phyloP scores from a whole-genome alignment of 2,888 invertebrate genomes.

The Lepas anatifera region DNA sequence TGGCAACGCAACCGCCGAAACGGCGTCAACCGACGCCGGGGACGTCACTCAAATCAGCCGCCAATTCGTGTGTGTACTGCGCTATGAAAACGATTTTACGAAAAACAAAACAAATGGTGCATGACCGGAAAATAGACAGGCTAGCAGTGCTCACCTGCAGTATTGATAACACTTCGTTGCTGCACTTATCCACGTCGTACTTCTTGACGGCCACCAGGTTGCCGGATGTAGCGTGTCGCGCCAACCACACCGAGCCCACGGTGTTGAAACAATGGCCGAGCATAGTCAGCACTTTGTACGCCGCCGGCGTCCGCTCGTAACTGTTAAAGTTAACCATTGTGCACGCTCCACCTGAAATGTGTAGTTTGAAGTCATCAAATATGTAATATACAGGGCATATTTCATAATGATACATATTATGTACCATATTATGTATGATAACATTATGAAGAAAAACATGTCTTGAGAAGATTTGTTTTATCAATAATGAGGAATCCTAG shows the following conservation, averaged over 20 bases:
- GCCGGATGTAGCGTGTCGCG: constrained; percentile 50
- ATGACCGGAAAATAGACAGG: neutral
- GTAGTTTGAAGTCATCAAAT: no score
- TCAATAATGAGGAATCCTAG: no score
- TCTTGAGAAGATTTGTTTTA: no score
- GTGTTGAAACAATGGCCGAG: constrained; percentile 31
- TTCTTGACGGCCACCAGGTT: constrained; percentile 60
- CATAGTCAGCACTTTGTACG: neutral
- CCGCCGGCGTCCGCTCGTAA: neutral
- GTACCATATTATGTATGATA: no score
- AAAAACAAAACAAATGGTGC: neutral
- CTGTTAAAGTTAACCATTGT: no score
- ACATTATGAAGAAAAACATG: no score
- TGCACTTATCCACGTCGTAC: constrained; percentile 58
- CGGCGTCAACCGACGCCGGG: no score
- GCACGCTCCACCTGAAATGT: no score
- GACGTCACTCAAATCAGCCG: neutral
- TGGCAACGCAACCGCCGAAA: no score
- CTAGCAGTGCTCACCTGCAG: constrained; percentile 32
- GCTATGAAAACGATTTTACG: neutral
- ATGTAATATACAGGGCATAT: no score
- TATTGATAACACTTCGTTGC: constrained; percentile 44
- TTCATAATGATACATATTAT: no score
- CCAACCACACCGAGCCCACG: constrained; percentile 55
- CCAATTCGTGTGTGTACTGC: neutral